phyloP scores from a whole-genome alignment of 2,113 vertebrate genomes.

The Colinus virginianus region DNA sequence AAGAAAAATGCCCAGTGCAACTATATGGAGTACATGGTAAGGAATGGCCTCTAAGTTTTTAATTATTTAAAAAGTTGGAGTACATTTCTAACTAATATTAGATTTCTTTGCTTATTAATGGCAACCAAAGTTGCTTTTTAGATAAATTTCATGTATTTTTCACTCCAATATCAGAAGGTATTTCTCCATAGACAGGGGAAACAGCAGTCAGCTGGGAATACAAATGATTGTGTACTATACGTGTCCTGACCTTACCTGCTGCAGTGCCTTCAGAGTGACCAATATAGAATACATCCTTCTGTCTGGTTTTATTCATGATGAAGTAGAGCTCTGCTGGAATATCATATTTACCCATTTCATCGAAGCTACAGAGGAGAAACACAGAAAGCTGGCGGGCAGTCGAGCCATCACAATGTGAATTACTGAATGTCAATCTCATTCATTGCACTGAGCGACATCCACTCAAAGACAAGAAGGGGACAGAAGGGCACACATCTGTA shows the following conservation, averaged over 20 bases:
- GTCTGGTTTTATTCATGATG: constrained; percentile 85
- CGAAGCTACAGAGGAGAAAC: constrained; percentile 77
- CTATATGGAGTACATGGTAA: neutral
- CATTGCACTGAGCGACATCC: neutral
- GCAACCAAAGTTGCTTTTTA: neutral
- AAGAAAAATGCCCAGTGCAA: neutral
- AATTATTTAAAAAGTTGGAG: neutral
- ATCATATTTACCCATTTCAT: constrained; percentile 92
- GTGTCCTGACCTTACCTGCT: constrained; percentile 76
- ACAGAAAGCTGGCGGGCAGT: constrained; percentile 2
- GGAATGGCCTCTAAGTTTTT: neutral
- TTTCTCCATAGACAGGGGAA: neutral
- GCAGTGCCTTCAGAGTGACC: constrained; percentile 93
- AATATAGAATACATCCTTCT: constrained; percentile 86
- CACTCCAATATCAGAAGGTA: neutral
- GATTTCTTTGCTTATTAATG: neutral
- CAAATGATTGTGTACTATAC: rapidly evolving
- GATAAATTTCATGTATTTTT: neutral
- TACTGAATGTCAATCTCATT: neutral
- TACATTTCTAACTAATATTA: neutral
- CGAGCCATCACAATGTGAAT: neutral
- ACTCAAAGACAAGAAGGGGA: neutral
- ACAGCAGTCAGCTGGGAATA: neutral
- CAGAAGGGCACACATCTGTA: neutral
- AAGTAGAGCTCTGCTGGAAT: constrained; percentile 89